Percentiles rank a stretch among this genome's conserved stretches.
Conservation (phyloP, 2,888 invertebrate genomes). For the Pseudeuparius sepicola region DNA sequence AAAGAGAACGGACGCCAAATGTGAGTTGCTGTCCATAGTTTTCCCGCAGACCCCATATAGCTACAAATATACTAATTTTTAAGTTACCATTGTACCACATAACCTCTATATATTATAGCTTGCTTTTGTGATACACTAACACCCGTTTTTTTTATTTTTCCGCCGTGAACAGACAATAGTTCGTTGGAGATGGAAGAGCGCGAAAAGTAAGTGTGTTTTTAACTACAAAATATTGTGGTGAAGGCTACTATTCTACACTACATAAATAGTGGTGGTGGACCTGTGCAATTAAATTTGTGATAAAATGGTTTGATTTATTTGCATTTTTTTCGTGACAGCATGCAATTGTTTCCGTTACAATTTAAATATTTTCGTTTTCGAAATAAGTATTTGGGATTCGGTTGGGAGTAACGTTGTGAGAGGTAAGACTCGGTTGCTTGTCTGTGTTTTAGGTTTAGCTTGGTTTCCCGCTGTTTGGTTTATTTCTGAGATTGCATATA, state of each 20-base stretch:
- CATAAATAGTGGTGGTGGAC: constrained; percentile 19
- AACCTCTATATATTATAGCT: too few relatives aligned
- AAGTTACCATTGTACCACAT: background rate
- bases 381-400: too few relatives aligned
- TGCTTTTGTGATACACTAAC: too few relatives aligned
- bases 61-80: constrained; percentile 3
- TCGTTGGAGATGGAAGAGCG: constrained; percentile 73
- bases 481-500: too few relatives aligned
- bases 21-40: constrained; percentile 48
- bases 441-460: too few relatives aligned
- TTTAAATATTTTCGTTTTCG: too few relatives aligned
- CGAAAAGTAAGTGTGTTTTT: constrained; percentile 63
- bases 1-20: constrained; percentile 71
- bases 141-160: constrained; percentile 35
- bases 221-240: constrained; percentile 4
- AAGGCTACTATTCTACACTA: constrained; percentile 1
- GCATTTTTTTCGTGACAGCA: too few relatives aligned
- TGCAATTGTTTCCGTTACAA: too few relatives aligned
- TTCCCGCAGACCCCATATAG: constrained; percentile 8
- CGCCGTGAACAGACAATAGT: constrained; percentile 57
- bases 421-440: too few relatives aligned
- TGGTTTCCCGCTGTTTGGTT: too few relatives aligned
- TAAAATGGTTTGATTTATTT: too few relatives aligned
- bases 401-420: too few relatives aligned
- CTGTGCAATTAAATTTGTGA: constrained; percentile 36